Percentiles rank a stretch among this genome's conserved stretches.
Conservation (phyloP, 2,888 invertebrate species). For the Pristionchus entomophagus region DNA sequence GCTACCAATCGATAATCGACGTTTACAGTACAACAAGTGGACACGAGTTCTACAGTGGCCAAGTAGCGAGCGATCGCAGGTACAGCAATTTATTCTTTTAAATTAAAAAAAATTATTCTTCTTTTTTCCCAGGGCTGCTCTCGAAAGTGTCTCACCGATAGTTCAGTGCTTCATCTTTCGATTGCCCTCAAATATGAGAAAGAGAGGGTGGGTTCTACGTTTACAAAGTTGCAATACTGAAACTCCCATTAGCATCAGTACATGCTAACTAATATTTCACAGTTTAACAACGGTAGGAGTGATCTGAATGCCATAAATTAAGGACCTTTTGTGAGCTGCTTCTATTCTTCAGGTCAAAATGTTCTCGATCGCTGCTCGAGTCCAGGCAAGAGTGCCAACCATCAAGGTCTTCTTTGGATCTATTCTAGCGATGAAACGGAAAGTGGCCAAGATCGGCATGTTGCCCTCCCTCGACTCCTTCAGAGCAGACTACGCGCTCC, state of each 20-base stretch:
- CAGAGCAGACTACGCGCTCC: constrained; percentile 62
- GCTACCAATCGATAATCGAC: not conserved
- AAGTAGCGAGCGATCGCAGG: not conserved
- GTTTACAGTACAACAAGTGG: constrained; percentile 44
- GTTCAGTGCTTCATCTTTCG: not conserved
- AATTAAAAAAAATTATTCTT: too few relatives aligned
- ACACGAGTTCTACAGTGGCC: constrained; percentile 39
- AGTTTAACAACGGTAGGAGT: too few relatives aligned
- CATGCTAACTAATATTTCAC: too few relatives aligned
- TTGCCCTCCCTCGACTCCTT: constrained; percentile 57
- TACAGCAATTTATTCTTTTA: not conserved
- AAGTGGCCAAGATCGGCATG: constrained; percentile 47
- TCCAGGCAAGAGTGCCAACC: constrained; percentile 26
- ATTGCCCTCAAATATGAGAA: not conserved
- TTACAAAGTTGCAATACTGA: too few relatives aligned
- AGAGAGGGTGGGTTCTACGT: not conserved
- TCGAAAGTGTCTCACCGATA: not conserved
- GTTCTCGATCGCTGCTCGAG: not conserved
- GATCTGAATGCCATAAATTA: too few relatives aligned
- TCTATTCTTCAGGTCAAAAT: constrained; percentile 5
- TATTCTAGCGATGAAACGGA: constrained; percentile 54
- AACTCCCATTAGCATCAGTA: too few relatives aligned
- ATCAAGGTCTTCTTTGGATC: constrained; percentile 56
- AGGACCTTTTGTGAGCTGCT: too few relatives aligned
- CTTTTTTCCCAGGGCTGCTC: constrained; percentile 39